Conservation (phyloP, 2,113 vertebrate species). For the Cyanoliseus patagonus region DNA sequence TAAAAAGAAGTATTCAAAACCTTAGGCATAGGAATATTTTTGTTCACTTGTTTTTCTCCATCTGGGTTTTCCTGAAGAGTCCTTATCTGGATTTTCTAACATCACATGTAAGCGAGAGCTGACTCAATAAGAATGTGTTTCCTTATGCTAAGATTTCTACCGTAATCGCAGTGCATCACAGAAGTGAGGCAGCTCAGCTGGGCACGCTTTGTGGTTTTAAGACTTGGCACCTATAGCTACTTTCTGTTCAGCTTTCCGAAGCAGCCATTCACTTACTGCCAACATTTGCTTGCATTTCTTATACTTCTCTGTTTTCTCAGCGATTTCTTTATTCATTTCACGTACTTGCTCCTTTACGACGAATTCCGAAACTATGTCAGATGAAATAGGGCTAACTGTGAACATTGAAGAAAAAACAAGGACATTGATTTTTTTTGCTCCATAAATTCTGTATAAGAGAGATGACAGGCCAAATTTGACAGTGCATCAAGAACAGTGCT, state of each 20-base stretch:
- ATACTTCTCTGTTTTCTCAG: conserved; percentile 91
- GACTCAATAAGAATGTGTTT: neutral
- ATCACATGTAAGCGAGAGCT: neutral
- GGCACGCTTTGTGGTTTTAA: neutral
- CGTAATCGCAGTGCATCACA: neutral
- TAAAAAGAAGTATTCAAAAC: neutral
- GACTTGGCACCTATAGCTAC: neutral
- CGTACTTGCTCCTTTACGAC: conserved; percentile 87
- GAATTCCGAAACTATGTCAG: conserved; percentile 84
- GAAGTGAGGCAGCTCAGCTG: neutral
- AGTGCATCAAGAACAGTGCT: neutral
- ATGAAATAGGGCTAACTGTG: conserved; percentile 80
- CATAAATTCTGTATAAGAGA: neutral
- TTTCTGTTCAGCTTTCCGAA: conserved; percentile 13
- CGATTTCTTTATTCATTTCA: conserved; percentile 89
- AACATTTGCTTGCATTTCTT: conserved; percentile 93
- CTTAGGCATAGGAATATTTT: neutral
- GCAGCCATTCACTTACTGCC: conserved; percentile 78
- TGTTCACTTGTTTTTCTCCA: neutral
- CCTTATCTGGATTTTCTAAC: neutral
- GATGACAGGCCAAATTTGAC: neutral
- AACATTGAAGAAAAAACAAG: conserved; percentile 27
- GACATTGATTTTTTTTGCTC: neutral
- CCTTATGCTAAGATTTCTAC: neutral
- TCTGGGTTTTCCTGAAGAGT: neutral